Evolutionary conservation across 2,113 vertebrate genomes (phyloP).

Genomic region (Corydoras sp.): DNA sequence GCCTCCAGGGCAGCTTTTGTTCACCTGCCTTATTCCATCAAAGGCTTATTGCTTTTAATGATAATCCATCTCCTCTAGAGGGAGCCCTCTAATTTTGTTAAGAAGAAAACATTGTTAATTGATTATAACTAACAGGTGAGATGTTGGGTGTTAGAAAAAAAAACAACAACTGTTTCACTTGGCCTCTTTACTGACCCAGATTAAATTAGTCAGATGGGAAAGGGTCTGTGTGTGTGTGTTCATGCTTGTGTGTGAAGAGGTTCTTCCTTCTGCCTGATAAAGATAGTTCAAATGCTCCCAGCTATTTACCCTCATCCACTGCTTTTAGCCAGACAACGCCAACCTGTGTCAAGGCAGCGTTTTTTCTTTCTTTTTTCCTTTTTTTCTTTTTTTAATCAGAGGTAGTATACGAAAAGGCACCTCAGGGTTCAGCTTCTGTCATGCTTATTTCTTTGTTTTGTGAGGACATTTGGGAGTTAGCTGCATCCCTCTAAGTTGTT

Average conservation of each 20-base stretch:
- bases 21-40: slow-evolving; percentile 8
- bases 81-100: slow-evolving; percentile 64
- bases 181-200: too few relatives aligned
- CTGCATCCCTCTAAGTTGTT: not conserved
- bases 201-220: slow-evolving; percentile 6
- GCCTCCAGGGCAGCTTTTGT: too few relatives aligned
- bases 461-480: not conserved
- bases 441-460: slow-evolving; percentile 23
- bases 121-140: slow-evolving; percentile 49
- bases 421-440: not conserved
- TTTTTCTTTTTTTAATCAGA: not conserved
- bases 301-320: slow-evolving; percentile 11
- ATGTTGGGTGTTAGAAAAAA: slow-evolving; percentile 11
- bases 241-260: slow-evolving; percentile 5
- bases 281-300: slow-evolving; percentile 23
- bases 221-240: slow-evolving; percentile 26
- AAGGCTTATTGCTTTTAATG: slow-evolving; percentile 36
- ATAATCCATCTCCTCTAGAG: slow-evolving; percentile 61
- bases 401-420: slow-evolving; percentile 3
- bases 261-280: not conserved
- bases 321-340: not conserved
- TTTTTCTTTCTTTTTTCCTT: not conserved
- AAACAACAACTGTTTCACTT: not conserved
- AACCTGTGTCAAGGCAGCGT: not conserved
- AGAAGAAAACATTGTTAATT: slow-evolving; percentile 55